phyloP scores from a whole-genome alignment of 1,140 invertebrate genomes.

The Lamellibrachia luymesi region DNA sequence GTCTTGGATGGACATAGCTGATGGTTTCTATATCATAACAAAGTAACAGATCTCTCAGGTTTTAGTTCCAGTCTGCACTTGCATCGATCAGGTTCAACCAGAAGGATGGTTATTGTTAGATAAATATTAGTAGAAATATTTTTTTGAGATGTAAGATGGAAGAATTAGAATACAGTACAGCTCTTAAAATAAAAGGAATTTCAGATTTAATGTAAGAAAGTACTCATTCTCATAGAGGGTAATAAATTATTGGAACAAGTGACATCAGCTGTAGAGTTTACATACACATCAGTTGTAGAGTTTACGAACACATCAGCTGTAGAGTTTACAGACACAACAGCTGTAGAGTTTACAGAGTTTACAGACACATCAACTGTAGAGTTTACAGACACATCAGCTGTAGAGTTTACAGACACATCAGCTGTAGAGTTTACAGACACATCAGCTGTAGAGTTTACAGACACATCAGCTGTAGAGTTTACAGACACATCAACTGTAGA shows the following conservation, averaged over 20 bases:
- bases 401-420: background rate
- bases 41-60: background rate
- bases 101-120: background rate
- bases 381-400: background rate
- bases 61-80: background rate
- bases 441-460: background rate
- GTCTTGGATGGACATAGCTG: too few species aligned
- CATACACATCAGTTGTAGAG: too few species aligned
- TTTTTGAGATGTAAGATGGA: background rate
- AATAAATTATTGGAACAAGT: background rate
- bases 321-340: background rate
- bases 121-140: too few species aligned
- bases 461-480: background rate
- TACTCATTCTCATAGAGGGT: background rate
- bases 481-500: background rate
- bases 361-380: background rate
- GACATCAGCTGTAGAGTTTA: background rate
- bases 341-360: background rate
- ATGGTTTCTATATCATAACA: background rate
- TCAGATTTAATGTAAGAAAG: background rate
- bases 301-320: background rate
- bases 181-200: background rate
- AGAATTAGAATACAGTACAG: too few species aligned
- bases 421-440: background rate
- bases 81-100: background rate